Percentiles rank a stretch among this genome's conserved stretches.
These are phyloP conservation scores for Phenganax marumi DNA, from an alignment of 92 coral and sea anemone species.

Conservation along the genomic window DNA sequence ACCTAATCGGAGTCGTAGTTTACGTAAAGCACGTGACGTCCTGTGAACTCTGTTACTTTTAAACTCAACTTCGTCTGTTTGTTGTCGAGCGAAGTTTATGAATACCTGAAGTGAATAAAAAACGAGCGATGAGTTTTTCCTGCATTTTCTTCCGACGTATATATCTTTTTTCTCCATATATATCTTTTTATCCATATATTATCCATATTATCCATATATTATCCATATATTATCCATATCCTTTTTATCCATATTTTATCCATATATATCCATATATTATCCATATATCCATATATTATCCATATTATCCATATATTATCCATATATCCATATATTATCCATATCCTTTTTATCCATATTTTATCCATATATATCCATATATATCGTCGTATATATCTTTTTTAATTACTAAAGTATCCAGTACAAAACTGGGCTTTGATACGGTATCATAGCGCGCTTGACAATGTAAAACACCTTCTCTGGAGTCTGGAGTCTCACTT, in stretches of 20 bases:
- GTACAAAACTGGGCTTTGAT: not conserved
- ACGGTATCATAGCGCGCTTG: not conserved
- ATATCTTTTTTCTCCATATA: not conserved
- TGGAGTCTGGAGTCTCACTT: slow-evolving; percentile 21
- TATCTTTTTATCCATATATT: too few relatives aligned
- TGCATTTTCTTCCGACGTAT: not conserved
- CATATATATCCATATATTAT: too few relatives aligned
- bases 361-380: too few relatives aligned
- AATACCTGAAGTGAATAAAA: slow-evolving; percentile 70
- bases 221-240: too few relatives aligned
- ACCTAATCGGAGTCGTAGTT: slow-evolving; percentile 11
- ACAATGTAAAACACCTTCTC: not conserved
- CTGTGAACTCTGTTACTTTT: slow-evolving; percentile 45
- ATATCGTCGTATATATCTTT: not conserved
- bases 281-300: too few relatives aligned
- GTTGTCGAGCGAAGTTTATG: slow-evolving; percentile 93
- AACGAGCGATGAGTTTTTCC: not conserved
- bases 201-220: too few relatives aligned
- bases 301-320: too few relatives aligned
- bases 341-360: not conserved
- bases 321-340: too few relatives aligned
- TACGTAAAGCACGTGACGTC: slow-evolving; percentile 19
- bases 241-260: too few relatives aligned
- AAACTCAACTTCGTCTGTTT: slow-evolving; percentile 88
- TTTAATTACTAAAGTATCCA: not conserved